Conservation (phyloP, 2,797 vertebrate species). For the Darevskia nairensis region DNA sequence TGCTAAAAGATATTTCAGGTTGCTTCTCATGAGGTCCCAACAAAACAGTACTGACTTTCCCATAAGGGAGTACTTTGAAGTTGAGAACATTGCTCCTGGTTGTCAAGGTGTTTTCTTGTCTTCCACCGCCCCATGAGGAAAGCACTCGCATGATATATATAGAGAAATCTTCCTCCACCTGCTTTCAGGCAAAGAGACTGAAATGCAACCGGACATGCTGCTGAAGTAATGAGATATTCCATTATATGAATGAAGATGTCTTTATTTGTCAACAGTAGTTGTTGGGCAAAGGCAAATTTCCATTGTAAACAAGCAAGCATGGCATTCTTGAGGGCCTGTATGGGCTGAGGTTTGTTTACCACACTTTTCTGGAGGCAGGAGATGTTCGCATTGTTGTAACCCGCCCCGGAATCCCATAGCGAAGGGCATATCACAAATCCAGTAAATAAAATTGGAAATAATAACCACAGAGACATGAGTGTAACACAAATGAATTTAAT, state of each 20-base stretch:
- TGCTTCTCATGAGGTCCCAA: neutral
- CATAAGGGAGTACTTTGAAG: neutral
- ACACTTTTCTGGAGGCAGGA: neutral
- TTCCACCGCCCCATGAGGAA: neutral
- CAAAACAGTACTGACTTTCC: neutral
- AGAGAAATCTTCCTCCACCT: conserved; percentile 13
- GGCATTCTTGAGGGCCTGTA: conserved; percentile 13
- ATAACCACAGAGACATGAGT: neutral
- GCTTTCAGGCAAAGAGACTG: conserved; percentile 21
- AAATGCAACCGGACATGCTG: conserved; percentile 29
- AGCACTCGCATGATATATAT: neutral
- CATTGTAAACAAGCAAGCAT: neutral
- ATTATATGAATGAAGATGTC: conserved; percentile 26
- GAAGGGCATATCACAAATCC: neutral
- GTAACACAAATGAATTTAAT: no score
- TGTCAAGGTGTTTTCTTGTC: neutral
- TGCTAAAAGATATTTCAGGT: neutral
- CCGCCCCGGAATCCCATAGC: no score
- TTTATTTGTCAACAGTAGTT: conserved; percentile 15
- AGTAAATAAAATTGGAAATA: neutral
- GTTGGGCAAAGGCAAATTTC: conserved; percentile 9
- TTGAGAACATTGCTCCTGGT: neutral
- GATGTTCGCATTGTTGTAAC: neutral
- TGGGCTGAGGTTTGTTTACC: neutral
- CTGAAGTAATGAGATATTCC: conserved; percentile 2